phyloP scores from a whole-genome alignment of 2,113 vertebrate species.

The Murina feae region DNA sequence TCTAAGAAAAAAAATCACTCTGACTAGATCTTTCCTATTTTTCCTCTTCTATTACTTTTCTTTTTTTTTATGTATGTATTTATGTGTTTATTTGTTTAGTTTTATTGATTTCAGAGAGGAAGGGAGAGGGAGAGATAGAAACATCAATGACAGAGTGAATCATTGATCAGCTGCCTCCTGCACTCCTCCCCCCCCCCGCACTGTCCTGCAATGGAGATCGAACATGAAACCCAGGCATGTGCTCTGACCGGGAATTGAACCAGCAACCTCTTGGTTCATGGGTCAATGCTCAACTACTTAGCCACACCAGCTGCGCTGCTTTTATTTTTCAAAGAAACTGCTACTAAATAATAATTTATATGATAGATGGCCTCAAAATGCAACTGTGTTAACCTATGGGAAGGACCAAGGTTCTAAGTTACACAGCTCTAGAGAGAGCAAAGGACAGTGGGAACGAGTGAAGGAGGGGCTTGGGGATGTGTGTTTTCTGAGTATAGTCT shows the following conservation, averaged over 20 bases:
- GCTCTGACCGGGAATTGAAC: no score
- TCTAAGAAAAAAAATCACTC: not conserved
- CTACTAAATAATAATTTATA: not conserved
- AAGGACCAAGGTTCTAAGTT: not conserved
- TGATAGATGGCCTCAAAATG: not conserved
- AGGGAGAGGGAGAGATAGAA: no score
- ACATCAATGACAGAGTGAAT: no score
- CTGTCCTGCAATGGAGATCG: no score
- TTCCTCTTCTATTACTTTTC: not conserved
- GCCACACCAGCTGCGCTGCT: not conserved
- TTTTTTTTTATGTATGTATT: no score
- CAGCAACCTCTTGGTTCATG: no score
- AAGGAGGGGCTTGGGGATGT: not conserved
- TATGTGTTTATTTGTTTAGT: no score
- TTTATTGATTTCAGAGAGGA: no score
- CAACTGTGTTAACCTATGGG: not conserved
- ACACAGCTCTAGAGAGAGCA: not conserved
- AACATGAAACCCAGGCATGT: no score
- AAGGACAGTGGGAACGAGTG: not conserved
- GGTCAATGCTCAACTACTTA: no score
- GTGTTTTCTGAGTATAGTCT: not conserved
- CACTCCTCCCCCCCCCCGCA: accelerated
- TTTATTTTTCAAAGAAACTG: not conserved
- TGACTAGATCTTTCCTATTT: not conserved
- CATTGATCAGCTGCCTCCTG: no score